Evolutionary conservation across 2,797 vertebrate genomes (phyloP).

Genomic region (Neoniphon sammara): DNA sequence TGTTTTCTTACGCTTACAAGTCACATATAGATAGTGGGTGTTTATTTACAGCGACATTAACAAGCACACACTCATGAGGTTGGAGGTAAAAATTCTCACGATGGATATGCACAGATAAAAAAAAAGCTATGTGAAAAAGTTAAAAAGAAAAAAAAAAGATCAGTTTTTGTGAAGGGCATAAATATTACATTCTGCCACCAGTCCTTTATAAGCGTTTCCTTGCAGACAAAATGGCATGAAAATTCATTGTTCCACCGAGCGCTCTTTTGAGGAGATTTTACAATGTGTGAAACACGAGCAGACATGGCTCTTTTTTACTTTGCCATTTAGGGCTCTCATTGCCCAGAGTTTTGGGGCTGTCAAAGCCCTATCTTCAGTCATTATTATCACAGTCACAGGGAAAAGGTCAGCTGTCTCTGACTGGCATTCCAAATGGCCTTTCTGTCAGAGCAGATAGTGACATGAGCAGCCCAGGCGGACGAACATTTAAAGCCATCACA

Average conservation of each 20-base stretch:
- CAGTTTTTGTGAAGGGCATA: conserved; percentile 30
- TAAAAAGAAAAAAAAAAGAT: conserved; percentile 21
- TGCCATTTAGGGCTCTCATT: conserved; percentile 67
- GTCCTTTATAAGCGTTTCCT: conserved; percentile 34
- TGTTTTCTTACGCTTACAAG: conserved; percentile 3
- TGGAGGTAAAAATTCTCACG: conserved; percentile 50
- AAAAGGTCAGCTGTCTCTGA: conserved; percentile 82
- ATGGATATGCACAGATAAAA: conserved; percentile 40
- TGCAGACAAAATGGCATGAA: conserved; percentile 23
- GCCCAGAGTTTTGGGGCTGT: conserved; percentile 54
- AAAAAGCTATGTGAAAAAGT: conserved; percentile 36
- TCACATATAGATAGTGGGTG: conserved; percentile 44
- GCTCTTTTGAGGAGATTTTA: conserved; percentile 55
- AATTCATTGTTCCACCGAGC: conserved; percentile 45
- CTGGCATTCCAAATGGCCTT: conserved; percentile 76
- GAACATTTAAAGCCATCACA: conserved; percentile 63
- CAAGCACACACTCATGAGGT: conserved; percentile 51
- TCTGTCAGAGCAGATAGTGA: conserved; percentile 73
- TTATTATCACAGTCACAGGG: conserved; percentile 72
- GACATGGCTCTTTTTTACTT: conserved; percentile 54
- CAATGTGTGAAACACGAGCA: conserved; percentile 62
- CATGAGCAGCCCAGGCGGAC: conserved; percentile 56
- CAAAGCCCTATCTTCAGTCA: conserved; percentile 65
- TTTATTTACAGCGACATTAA: conserved; percentile 45
- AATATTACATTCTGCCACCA: conserved; percentile 43